Conservation (phyloP, 2,888 invertebrate genomes). For the Cistogaster globosa region DNA sequence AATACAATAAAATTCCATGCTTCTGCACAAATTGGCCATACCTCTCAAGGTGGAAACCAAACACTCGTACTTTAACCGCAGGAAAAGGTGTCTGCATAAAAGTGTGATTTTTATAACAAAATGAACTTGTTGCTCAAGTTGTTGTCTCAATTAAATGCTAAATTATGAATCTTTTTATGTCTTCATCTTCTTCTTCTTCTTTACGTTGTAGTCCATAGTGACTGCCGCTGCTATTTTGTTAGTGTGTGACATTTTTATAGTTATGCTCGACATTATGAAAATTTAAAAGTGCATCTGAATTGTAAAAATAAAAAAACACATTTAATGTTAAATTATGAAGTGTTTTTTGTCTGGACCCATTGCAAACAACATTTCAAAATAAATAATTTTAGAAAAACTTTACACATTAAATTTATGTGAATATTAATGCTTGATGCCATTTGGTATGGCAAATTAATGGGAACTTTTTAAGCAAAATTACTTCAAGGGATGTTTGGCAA, state of each 20-base stretch:
- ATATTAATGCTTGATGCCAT: conserved; percentile 3
- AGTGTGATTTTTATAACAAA: conserved; percentile 61
- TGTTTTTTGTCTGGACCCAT: conserved; percentile 54
- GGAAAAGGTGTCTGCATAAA: conserved; percentile 57
- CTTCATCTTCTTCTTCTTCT: conserved; percentile 1
- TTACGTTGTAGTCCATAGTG: not conserved
- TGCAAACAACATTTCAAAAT: conserved; percentile 12
- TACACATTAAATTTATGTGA: conserved; percentile 29
- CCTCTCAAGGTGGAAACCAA: conserved; percentile 37
- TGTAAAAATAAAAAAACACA: not conserved
- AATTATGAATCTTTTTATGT: conserved; percentile 71
- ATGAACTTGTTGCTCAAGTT: conserved; percentile 59
- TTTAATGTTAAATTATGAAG: conserved; percentile 54
- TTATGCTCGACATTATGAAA: conserved; percentile 71
- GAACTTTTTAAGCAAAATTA: too few species aligned
- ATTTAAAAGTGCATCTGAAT: conserved; percentile 69
- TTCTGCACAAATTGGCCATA: conserved; percentile 48
- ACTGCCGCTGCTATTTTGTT: not conserved
- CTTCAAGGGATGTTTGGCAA: not conserved
- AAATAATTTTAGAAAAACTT: conserved; percentile 45
- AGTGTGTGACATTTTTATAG: conserved; percentile 73
- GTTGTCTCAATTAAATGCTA: conserved; percentile 74
- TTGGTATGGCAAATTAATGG: conserved; percentile 43
- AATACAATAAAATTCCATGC: conserved; percentile 30
- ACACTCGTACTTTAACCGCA: conserved; percentile 23